These are phyloP conservation scores for Urosaurus nigricauda DNA, from an alignment of 2,797 vertebrate species.

Conservation along the genomic window DNA sequence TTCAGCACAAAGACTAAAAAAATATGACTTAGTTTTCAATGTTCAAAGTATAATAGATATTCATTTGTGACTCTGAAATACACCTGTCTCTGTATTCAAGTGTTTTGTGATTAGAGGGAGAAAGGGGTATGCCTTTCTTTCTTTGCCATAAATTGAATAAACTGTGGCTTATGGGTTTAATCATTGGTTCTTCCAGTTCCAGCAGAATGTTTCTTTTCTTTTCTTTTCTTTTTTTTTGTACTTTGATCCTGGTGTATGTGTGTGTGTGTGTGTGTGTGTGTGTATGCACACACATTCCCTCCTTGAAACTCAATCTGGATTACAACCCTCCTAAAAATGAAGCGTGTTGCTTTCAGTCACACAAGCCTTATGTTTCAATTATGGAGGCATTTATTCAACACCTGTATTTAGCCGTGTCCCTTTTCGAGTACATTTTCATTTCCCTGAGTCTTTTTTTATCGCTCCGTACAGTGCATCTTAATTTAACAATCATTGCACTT, in stretches of 20 bases:
- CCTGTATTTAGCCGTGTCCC: conserved; percentile 64
- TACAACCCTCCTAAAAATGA: conserved; percentile 66
- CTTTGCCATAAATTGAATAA: conserved; percentile 54
- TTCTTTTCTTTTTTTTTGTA: no score
- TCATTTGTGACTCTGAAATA: conserved; percentile 53
- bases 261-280: conserved; percentile 62
- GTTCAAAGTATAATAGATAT: conserved; percentile 48
- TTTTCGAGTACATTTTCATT: conserved; percentile 74
- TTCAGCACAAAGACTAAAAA: conserved; percentile 51
- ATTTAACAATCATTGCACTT: conserved; percentile 37
- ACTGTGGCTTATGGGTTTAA: conserved; percentile 62
- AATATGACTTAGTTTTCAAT: conserved; percentile 46
- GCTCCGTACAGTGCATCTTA: conserved; percentile 35
- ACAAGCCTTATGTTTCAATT: conserved; percentile 73
- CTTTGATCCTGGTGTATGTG: no score
- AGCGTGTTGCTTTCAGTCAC: conserved; percentile 67
- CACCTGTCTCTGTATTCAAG: background rate
- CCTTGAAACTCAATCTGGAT: conserved; percentile 69
- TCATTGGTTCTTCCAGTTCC: conserved; percentile 57
- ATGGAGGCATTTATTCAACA: conserved; percentile 71
- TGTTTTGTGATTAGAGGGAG: background rate
- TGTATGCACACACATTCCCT: conserved; percentile 22
- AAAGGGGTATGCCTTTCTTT: background rate
- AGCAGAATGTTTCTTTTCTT: conserved; percentile 47
- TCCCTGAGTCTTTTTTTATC: conserved; percentile 66